phyloP scores from a whole-genome alignment of 2,888 invertebrate genomes.

The Nomada fabriciana region DNA sequence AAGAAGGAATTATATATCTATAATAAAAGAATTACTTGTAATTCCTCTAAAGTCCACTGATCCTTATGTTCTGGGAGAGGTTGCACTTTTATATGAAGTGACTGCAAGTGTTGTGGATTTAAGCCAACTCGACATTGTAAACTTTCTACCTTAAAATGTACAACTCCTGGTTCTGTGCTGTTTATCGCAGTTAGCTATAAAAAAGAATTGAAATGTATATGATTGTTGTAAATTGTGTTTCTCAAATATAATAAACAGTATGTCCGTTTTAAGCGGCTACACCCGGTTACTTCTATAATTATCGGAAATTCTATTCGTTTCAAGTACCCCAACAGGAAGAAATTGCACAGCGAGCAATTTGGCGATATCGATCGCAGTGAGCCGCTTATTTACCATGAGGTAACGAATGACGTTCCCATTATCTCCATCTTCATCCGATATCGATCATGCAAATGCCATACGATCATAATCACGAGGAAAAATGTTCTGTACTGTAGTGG shows the following conservation, averaged over 20 bases:
- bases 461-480: no score
- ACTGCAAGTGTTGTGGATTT: slow-evolving; percentile 95
- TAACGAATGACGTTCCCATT: no score
- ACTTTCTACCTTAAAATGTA: slow-evolving; percentile 95
- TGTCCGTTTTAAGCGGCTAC: no score
- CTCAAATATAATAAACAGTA: neutral
- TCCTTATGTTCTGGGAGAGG: slow-evolving; percentile 94
- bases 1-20: slow-evolving; percentile 83
- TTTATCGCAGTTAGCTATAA: slow-evolving; percentile 89
- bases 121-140: slow-evolving; percentile 94
- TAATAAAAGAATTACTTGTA: slow-evolving; percentile 88
- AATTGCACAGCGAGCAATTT: no score
- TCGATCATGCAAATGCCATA: no score
- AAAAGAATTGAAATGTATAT: slow-evolving; percentile 16
- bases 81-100: slow-evolving; percentile 92
- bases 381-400: no score
- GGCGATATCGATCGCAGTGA: no score
- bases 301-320: no score
- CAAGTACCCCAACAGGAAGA: no score
- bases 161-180: slow-evolving; percentile 93
- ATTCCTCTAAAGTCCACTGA: slow-evolving; percentile 94
- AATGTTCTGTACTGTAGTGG: no score
- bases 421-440: no score
- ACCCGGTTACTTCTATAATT: no score
- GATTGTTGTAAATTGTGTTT: neutral